Evolutionary conservation across 2,888 invertebrate genomes (phyloP).

Genomic region (Encarsia formosa): DNA sequence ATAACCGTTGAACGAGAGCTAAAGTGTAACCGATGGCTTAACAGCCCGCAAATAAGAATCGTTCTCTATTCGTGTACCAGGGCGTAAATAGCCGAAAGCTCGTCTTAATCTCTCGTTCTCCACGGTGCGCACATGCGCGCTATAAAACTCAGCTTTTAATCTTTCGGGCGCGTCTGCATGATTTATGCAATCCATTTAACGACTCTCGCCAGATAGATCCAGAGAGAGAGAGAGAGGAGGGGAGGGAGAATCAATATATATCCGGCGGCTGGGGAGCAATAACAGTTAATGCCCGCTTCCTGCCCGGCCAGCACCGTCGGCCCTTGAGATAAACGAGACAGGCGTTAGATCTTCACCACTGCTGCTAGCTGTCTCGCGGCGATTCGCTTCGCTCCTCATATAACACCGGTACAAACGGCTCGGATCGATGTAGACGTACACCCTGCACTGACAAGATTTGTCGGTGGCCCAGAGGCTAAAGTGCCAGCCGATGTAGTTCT

Average conservation of each 20-base stretch:
- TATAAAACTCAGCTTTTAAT: neutral
- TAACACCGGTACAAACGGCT: neutral
- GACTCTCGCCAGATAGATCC: conserved; percentile 16
- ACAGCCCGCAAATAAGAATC: no score
- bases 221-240: no score
- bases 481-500: no score
- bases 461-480: neutral
- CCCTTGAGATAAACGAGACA: conserved; percentile 11
- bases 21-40: no score
- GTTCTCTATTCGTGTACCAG: no score
- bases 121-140: neutral
- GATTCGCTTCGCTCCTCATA: no score
- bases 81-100: no score
- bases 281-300: conserved; percentile 19
- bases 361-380: no score
- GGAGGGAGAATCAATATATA: conserved; percentile 25
- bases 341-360: conserved; percentile 7
- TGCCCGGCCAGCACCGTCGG: no score
- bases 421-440: neutral
- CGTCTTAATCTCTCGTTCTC: no score
- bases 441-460: neutral
- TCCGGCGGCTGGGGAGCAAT: conserved; percentile 15
- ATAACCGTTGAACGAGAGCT: no score
- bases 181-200: conserved; percentile 25
- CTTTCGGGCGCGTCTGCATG: no score